Evolutionary conservation across 2,797 vertebrate species (phyloP).

Genomic region (Sylvia borin): DNA sequence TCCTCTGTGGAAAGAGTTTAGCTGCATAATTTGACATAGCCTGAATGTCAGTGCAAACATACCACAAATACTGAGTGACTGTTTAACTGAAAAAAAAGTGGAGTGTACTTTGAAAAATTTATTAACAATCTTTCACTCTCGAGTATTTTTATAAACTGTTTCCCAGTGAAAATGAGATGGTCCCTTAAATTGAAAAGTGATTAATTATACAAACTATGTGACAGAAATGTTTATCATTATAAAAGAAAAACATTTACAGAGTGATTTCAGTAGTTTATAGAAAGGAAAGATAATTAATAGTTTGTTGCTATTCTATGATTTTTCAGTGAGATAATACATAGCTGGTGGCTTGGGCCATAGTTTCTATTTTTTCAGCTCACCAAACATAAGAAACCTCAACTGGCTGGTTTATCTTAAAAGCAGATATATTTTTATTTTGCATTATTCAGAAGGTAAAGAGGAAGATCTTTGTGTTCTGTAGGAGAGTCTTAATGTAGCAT

Average conservation of each 20-base stretch:
- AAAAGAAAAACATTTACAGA: conserved; percentile 68
- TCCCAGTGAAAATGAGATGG: conserved; percentile 46
- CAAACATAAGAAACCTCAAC: conserved; percentile 5
- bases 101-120: conserved; percentile 22
- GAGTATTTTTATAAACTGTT: conserved; percentile 58
- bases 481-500: background rate
- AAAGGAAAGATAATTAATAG: conserved; percentile 57
- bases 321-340: conserved; percentile 51
- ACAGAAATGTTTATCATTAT: conserved; percentile 62
- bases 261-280: conserved; percentile 43
- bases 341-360: background rate
- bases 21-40: background rate
- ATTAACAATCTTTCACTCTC: conserved; percentile 37
- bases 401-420: conserved; percentile 2
- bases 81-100: background rate
- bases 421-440: conserved; percentile 1
- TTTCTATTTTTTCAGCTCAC: conserved; percentile 4
- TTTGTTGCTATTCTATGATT: conserved; percentile 57
- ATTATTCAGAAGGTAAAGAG: background rate
- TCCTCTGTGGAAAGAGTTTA: conserved; percentile 2
- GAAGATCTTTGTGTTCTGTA: background rate
- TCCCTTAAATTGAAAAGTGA: conserved; percentile 28
- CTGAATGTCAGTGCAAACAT: background rate
- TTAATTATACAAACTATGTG: conserved; percentile 42
- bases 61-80: background rate